Percentiles rank a stretch among this genome's conserved stretches.
phyloP scores from a whole-genome alignment of 2,888 invertebrate genomes.

The Desoria tigrina region DNA sequence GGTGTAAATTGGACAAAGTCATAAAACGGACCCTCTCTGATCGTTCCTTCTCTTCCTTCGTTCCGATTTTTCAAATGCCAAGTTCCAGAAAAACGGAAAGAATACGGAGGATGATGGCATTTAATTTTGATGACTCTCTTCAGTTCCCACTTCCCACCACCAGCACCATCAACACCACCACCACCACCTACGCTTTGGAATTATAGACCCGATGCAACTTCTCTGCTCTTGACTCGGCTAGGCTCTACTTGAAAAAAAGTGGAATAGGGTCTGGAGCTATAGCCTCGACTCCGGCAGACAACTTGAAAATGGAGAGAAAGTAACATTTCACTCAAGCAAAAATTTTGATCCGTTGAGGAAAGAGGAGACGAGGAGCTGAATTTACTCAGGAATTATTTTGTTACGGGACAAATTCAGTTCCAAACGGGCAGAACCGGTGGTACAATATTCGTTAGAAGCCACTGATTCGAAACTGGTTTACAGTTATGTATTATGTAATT shows the following conservation, averaged over 20 bases:
- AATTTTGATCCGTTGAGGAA: not conserved
- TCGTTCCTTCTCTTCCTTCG: not conserved
- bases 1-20: constrained; percentile 1
- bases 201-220: not conserved
- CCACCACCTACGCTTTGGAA: not conserved
- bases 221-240: constrained; percentile 5
- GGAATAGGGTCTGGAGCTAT: not conserved
- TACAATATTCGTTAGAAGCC: no score
- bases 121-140: constrained; percentile 41
- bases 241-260: no score
- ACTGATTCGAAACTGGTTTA: no score
- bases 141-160: constrained; percentile 6
- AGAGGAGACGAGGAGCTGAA: no score
- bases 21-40: not conserved
- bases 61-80: not conserved
- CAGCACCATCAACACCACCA: not conserved
- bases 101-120: constrained; percentile 33
- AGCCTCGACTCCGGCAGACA: not conserved
- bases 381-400: no score
- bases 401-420: no score
- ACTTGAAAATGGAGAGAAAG: not conserved
- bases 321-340: not conserved
- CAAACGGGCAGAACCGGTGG: no score
- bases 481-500: no score
- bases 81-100: not conserved